Conservation (phyloP, 2,888 invertebrate species). For the Epinotia brunnichana region DNA sequence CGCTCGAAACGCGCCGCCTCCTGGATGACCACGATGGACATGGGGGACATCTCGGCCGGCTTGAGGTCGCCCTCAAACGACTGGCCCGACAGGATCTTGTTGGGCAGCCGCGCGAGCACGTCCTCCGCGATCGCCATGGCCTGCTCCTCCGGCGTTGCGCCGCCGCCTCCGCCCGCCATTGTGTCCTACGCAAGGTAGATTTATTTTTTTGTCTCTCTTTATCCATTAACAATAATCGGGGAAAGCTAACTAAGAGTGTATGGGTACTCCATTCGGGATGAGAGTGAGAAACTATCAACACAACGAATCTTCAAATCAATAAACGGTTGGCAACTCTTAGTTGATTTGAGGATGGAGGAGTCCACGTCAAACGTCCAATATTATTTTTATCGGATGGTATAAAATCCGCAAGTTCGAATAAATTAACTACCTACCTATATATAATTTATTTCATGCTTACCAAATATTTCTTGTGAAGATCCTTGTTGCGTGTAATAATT, state of each 20-base stretch:
- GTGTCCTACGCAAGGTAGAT: slow-evolving; percentile 77
- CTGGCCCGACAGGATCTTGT: slow-evolving; percentile 86
- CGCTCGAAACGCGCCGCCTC: slow-evolving; percentile 92
- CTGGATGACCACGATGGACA: slow-evolving; percentile 96
- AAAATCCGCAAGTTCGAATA: neutral
- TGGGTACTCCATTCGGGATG: too few relatives aligned
- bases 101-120: slow-evolving; percentile 89
- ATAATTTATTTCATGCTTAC: slow-evolving; percentile 59
- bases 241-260: too few relatives aligned
- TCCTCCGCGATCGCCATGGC: slow-evolving; percentile 91
- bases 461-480: slow-evolving; percentile 73
- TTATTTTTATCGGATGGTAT: too few relatives aligned
- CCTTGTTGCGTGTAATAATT: slow-evolving; percentile 72
- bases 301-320: too few relatives aligned
- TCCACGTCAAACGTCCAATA: too few relatives aligned
- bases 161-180: slow-evolving; percentile 83
- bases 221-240: neutral
- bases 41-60: slow-evolving; percentile 91
- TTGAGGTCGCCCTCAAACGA: slow-evolving; percentile 88
- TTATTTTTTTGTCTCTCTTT: neutral
- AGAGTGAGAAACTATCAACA: too few relatives aligned
- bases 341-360: too few relatives aligned
- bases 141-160: slow-evolving; percentile 90
- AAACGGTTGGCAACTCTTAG: too few relatives aligned
- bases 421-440: too few relatives aligned